Evolutionary conservation across 2,113 vertebrate species (phyloP), one percentile per base, ranked within the genome.

Genomic region (Oncorhynchus nerka): DNA sequence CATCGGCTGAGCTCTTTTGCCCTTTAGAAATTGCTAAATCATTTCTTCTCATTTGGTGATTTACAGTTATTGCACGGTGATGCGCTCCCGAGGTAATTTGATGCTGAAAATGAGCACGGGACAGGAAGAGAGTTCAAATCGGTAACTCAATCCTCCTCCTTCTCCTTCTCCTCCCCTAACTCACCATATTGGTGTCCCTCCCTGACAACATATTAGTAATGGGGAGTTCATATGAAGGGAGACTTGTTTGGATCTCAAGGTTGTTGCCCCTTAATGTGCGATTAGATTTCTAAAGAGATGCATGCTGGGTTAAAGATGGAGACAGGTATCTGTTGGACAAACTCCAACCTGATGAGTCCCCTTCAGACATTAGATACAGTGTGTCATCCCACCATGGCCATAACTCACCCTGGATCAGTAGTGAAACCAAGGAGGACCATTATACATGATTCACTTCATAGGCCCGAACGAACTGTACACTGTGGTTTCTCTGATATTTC

Each of bases 1-100:
- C 88, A 83, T 80, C 76, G 26, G 67, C 0, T 8, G 74, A 74
- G 59, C 79, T 81, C 48, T 76, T 48, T 32, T 83, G 82, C 81
- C 84, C 87, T 89, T 90, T 84, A 76, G 79, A 93, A 90, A 88
- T 79, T 80, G 88, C 74, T 59, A 87, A 90, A 90, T 92, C 67
- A 85, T 92, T 90, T 87, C 74, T 85, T 88, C 77, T 81, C 75
- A 71, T 71, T 73, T 76, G 26, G 72, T 90, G 90, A 93, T 93
- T 92, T 92, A 92, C 85, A 84, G 88, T 91, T 90, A 89, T 89
- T 87, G 88, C 72, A 24, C 72, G 79, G 20, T 3, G 71, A 77
- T 82, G 83, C 70, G 71, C 57, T 4, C 75, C 71, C 48, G 11
- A 75, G 77, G 85, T 89, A 88, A 91, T 92, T 86, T 83, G 74